Percentiles rank a stretch among this genome's conserved stretches.
Evolutionary conservation across 1,140 invertebrate species (phyloP).

Genomic region (Matsumurasca onukii): DNA sequence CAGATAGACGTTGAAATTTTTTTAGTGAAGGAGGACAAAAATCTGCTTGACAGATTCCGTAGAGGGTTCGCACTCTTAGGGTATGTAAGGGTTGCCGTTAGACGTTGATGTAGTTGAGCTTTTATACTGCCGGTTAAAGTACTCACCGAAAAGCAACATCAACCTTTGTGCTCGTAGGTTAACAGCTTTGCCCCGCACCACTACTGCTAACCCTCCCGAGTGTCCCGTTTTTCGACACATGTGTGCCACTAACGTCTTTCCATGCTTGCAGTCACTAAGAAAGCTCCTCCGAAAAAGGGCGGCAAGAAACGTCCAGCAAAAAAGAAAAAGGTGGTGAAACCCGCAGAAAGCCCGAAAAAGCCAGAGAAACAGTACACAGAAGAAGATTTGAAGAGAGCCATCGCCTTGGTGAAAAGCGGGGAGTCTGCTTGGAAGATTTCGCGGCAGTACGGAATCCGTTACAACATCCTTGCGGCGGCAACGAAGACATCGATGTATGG

Average conservation of each 20-base stretch:
- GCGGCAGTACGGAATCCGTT: slow-evolving; percentile 11
- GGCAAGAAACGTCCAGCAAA: neutral
- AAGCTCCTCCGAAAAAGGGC: neutral
- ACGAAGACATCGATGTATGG: slow-evolving; percentile 20
- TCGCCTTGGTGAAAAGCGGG: slow-evolving; percentile 9
- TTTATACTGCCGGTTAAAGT: too few relatives aligned
- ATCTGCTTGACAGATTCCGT: too few relatives aligned
- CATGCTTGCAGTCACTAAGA: neutral
- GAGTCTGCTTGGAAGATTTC: slow-evolving; percentile 9
- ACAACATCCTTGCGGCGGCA: slow-evolving; percentile 15
- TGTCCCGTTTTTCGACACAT: too few relatives aligned
- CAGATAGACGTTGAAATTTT: too few relatives aligned
- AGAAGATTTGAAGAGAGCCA: slow-evolving; percentile 23
- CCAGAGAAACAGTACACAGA: slow-evolving; percentile 1
- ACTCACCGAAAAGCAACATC: too few relatives aligned
- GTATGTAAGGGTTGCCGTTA: too few relatives aligned
- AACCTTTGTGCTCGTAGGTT: too few relatives aligned
- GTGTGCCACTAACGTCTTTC: neutral
- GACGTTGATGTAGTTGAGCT: too few relatives aligned
- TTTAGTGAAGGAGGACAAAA: too few relatives aligned
- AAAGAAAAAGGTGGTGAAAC: neutral
- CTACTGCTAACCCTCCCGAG: too few relatives aligned
- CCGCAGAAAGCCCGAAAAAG: neutral
- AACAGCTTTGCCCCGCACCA: too few relatives aligned
- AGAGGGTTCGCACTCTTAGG: too few relatives aligned